Conservation (phyloP, 2,888 invertebrate genomes). For the Alentia gelatinosa region DNA sequence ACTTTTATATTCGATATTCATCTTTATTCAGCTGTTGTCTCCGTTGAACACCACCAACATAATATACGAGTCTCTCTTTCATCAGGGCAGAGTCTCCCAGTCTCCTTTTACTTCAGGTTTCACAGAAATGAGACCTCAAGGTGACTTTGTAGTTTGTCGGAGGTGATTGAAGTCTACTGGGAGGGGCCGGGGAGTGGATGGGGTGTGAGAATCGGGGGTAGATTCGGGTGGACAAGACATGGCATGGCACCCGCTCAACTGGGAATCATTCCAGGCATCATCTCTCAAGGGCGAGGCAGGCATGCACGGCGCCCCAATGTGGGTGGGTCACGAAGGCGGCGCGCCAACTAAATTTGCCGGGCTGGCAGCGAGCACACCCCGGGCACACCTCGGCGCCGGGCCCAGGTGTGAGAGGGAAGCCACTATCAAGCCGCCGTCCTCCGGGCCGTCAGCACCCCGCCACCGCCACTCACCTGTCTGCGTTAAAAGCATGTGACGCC, state of each 20-base stretch:
- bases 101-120: no score
- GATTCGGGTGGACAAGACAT: background rate
- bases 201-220: no score
- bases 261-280: constrained; percentile 1
- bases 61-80: no score
- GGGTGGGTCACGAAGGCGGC: constrained; percentile 17
- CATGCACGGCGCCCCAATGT: background rate
- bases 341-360: background rate
- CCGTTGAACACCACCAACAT: no score
- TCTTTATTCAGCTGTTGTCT: no score
- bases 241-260: background rate
- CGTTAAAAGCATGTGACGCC: constrained; percentile 35
- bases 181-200: background rate
- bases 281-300: background rate
- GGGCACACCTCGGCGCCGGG: background rate
- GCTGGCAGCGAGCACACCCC: background rate
- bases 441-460: background rate
- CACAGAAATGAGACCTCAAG: no score
- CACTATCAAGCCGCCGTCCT: background rate
- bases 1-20: no score
- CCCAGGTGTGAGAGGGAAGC: constrained; percentile 23
- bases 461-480: background rate
- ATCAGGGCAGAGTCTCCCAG: no score
- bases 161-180: no score
- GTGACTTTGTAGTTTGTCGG: no score